phyloP scores from a whole-genome alignment of 2,888 invertebrate genomes.

The Nasonovia ribisnigri region DNA sequence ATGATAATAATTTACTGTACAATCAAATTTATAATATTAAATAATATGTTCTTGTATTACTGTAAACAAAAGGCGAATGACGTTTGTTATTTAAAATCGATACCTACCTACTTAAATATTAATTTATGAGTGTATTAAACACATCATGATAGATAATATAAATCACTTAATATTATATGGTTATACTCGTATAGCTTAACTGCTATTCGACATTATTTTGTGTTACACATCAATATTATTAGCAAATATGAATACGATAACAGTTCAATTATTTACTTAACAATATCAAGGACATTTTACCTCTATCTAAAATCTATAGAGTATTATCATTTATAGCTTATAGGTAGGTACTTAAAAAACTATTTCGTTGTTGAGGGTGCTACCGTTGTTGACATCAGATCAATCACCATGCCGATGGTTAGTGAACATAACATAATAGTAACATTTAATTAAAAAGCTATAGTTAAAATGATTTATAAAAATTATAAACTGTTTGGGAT shows the following conservation, averaged over 20 bases:
- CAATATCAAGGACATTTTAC: not conserved
- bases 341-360: not conserved
- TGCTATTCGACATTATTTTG: not conserved
- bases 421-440: not conserved
- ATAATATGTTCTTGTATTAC: not conserved
- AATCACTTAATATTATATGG: not conserved
- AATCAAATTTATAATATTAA: not conserved
- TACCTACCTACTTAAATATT: not conserved
- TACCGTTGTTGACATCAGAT: not conserved
- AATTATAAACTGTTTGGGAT: not conserved
- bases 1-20: not conserved
- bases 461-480: not conserved
- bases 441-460: not conserved
- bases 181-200: not conserved
- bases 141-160: not conserved
- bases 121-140: not conserved
- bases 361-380: not conserved
- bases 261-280: not conserved
- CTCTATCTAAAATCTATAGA: not conserved
- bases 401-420: not conserved
- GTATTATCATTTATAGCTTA: not conserved
- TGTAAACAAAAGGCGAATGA: not conserved
- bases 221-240: not conserved
- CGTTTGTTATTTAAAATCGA: not conserved
- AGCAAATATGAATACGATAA: not conserved